A percentile compares a stretch with the other conserved stretches of the same genome.
Conservation (phyloP, 2,797 vertebrate species). For the Crocodylus rhombifer region DNA sequence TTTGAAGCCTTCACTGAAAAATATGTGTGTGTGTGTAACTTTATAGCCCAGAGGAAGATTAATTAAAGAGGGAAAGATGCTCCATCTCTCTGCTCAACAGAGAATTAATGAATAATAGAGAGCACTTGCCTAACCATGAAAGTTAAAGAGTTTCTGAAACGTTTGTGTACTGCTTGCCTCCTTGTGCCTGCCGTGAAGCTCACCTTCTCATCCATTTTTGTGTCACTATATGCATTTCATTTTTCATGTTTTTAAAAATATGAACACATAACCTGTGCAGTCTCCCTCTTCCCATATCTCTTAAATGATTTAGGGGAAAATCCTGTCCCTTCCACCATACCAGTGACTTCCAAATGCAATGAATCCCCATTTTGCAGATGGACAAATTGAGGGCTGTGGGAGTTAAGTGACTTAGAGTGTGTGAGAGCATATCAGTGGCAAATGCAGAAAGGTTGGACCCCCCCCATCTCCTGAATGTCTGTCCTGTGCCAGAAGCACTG, state of each 20-base stretch:
- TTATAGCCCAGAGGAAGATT: conserved; percentile 37
- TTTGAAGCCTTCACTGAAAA: not conserved
- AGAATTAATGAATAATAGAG: conserved; percentile 46
- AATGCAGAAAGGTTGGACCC: not conserved
- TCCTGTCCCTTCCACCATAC: not conserved
- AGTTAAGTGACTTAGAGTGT: conserved; percentile 1
- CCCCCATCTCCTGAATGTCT: not conserved
- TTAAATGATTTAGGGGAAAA: conserved; percentile 3
- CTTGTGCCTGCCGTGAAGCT: not conserved
- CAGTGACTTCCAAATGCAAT: not conserved
- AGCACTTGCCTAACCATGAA: conserved; percentile 23
- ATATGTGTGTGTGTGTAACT: conserved; percentile 50
- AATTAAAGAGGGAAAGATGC: conserved; percentile 45
- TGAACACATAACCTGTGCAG: too few species aligned
- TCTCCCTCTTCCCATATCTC: not conserved
- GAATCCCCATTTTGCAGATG: not conserved
- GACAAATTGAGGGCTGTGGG: not conserved
- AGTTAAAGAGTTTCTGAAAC: not conserved
- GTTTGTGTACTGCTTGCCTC: not conserved
- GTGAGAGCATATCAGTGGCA: not conserved
- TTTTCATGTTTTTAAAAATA: not conserved
- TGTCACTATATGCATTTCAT: not conserved
- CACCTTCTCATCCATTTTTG: not conserved
- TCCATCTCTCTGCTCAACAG: conserved; percentile 36
- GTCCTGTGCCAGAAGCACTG: not conserved